Evolutionary conservation across 2,797 vertebrate genomes (phyloP), one percentile per base, ranked within the genome.

Genomic region (Rhabdophis nuchalis): DNA sequence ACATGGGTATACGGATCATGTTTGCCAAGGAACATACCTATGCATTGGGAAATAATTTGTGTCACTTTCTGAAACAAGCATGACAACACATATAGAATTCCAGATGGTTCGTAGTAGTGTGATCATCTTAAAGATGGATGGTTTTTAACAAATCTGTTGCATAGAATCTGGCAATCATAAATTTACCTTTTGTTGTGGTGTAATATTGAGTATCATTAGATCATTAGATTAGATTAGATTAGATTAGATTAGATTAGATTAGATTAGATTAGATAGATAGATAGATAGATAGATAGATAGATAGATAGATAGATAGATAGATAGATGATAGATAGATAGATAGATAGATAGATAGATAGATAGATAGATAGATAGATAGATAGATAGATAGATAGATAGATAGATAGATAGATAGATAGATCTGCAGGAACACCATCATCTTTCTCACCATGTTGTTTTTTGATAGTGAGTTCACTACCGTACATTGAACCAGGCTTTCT

Each of bases 361-460:
- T n/a, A n/a, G n/a, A n/a, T n/a, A n/a, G n/a, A n/a, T n/a, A n/a
- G n/a, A n/a, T n/a, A n/a, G n/a, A n/a, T n/a, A n/a, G n/a, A n/a
- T n/a, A n/a, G n/a, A n/a, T n/a, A n/a, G n/a, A n/a, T n/a, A n/a
- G n/a, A n/a, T n/a, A n/a, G n/a, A n/a, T n/a, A n/a, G n/a, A n/a
- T n/a, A n/a, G n/a, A n/a, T n/a, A n/a, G n/a, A n/a, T 56, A 53
- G 12, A 64, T 93, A 90, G 88, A 6, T 90, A 54, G n/a, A 91
- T 92, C 92, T 95, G 91, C 89, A 61, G n/a, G 91, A 92, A 52
- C 41, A 1, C 41, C 85, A 46, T 85, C 64, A 50, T 32, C 10
- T 1, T 25, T 95, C 54, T 58, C 85, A 91, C 92, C 91, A 64
- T 95, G 92, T 91, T 94, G 92, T 90, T 93, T 93, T 94, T 95